Base-by-base conservation (phyloP, 2,797 vertebrate species). In the Ibycter americanus region DNA sequence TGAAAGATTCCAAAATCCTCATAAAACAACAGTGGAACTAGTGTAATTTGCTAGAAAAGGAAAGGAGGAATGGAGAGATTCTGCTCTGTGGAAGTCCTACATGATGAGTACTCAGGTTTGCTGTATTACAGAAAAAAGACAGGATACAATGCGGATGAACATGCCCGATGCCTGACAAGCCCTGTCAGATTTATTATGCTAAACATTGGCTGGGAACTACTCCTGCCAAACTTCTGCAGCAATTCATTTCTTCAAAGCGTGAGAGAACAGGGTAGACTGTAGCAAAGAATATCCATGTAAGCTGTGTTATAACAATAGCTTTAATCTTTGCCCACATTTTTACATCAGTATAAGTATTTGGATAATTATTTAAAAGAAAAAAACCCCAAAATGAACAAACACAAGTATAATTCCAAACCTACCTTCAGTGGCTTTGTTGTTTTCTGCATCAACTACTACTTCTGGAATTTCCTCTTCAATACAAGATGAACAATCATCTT, bases 341-440 rank as follows among this genome's bases (percentile, higher is more conserved):
- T 56, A 78, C 29, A 74, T 13, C 32, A 27, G 5, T 25, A 1
- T n/a, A 55, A 71, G 19, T 49, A 21, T 67, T 88, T 27, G 13
- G 61, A 56, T 55, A 54, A 84, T 62, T 56, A 52, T 22, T 89
- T 73, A 67, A 82, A 86, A 83, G 12, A 46, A 31, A 65, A 40
- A 49, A 52, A 58, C 29, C 44, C 5, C 8, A 49, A 49, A 42
- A 17, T 17, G 32, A 63, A 16, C 12, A 65, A 80, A 27, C 32
- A 31, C 21, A 90, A 71, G 11, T 38, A 2, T 5, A 49, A 63
- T 72, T 89, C 52, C 82, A 96, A 95, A 86, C 96, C 87, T 92
- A 98, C 98, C 97, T 97, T 65, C 82, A 42, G 86, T 14, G 51
- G 80, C 70, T 74, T 94, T 72, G 71, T 44, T 40, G 14, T 90